Base-by-base conservation (phyloP, 2,797 vertebrate species). In the Ispidina picta region DNA sequence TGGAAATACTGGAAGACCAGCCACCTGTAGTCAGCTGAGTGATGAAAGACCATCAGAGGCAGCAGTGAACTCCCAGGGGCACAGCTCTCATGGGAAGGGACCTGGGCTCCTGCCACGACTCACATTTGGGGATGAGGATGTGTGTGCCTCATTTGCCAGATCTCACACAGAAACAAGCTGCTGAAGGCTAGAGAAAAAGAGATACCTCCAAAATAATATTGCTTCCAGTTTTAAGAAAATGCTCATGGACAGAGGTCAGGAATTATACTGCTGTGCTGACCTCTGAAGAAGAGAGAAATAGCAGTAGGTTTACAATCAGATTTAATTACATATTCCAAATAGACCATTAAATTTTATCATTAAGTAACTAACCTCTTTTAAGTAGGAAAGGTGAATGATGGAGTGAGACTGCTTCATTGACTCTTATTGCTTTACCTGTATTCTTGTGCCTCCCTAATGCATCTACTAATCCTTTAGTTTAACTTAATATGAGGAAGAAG, bases 331-430 rank as follows among this genome's bases (percentile, higher is more conserved):
- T 92, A 95, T 92, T 92, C 65, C 94, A 97, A 96, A 97, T 96
- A 97, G 96, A 96, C 96, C 96, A 86, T 95, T 93, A 97, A 97
- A 96, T 97, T 97, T 97, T 97, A 96, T 97, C 95, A 97, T 97
- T 94, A 96, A 82, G 91, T 97, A 97, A 96, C 92, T 97, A 97
- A 97, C 92, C 95, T 97, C 96, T 97, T 92, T 95, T 93, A 93
- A 95, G 93, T 82, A 93, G 90, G 95, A 97, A 97, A 97, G 96
- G 95, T 98, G 96, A 97, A 96, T 97, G 95, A 96, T 76, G 83
- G 66, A 92, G 81, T 94, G 96, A 97, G 88, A 96, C 94, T 94
- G 94, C 94, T 95, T 96, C 96, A 96, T 94, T 96, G 96, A 96
- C 95, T 97, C 95, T 97, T 97, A 97, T 96, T 96, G 91, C 94